Base-by-base conservation (phyloP, 2,888 invertebrate genomes). In the Diarsia rubi region DNA sequence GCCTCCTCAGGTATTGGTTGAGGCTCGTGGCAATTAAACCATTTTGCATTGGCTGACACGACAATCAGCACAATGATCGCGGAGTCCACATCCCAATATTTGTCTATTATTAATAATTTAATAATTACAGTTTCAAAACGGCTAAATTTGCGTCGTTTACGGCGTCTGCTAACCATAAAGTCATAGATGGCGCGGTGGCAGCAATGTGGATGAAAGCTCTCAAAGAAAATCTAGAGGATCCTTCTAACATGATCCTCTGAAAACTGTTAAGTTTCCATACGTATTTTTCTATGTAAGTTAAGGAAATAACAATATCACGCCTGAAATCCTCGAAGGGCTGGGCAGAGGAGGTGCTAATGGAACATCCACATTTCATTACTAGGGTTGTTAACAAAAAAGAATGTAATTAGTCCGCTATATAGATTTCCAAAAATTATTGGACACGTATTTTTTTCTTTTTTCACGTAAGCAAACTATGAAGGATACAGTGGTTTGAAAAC, bases 111-210 rank as follows among this genome's bases (percentile, higher is more conserved):
- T 12, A 37, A 37, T 62, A n/a, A 16, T n/a, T 42, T 62, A 9
- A 42, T 45, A 37, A 59, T 31, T 75, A 92, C 91, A 98, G 98
- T 88, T 98, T 97, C 94, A 97, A 97, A 86, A 96, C 97, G 88
- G 97, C 98, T 1, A 98, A 98, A 86, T 97, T 98, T 91, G 97
- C 99, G 96, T 97, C 97, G 62, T 99, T 99, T 78, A 99, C 99
- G 21, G 97, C 99, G 80, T 99, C 99, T 87, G 99, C 99, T 90
- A 99, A 99, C 96, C 99, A 99, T 94, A 97, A 99, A 89, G 99
- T 99, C 45, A 98, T 99, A 12, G 99, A 99, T 94, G 99, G 99
- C 62, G 99, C 99, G 85, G 98, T 99, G 6, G 99, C 99, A 69
- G 99, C 99, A 1, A 97, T 98, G 92, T 99, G 99, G 99, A 97